phyloP scores from a whole-genome alignment of 2,888 invertebrate genomes.

The Hecatera dysodea region DNA sequence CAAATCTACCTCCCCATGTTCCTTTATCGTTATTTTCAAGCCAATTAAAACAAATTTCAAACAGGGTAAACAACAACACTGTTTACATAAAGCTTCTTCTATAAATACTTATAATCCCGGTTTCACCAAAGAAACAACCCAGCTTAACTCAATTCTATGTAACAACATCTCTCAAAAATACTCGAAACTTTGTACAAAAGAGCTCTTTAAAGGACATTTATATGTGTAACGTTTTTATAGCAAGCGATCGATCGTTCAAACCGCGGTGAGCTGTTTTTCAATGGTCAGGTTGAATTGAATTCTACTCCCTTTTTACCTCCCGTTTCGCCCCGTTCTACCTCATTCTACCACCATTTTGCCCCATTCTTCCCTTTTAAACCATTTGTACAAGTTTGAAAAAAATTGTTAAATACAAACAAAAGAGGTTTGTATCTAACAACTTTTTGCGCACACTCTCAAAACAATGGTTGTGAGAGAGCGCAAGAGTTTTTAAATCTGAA shows the following conservation, averaged over 20 bases:
- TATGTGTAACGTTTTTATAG: conserved; percentile 48
- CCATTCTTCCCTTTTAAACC: conserved; percentile 1
- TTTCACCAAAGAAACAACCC: conserved; percentile 22
- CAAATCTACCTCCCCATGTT: background rate
- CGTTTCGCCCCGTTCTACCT: background rate
- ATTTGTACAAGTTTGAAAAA: conserved; percentile 32
- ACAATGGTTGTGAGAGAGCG: conserved; percentile 24
- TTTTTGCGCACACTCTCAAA: conserved; percentile 39
- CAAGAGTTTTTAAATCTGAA: conserved; percentile 8
- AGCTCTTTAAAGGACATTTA: conserved; percentile 40
- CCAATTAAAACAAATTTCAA: conserved; percentile 8
- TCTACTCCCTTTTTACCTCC: conserved; percentile 30
- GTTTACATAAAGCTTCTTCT: conserved; percentile 1
- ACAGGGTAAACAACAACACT: conserved; percentile 2
- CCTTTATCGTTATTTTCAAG: background rate
- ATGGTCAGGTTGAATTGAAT: conserved; percentile 58
- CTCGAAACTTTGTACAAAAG: conserved; percentile 34
- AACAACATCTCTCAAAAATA: conserved; percentile 33
- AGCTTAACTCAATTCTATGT: conserved; percentile 26
- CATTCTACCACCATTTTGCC: background rate
- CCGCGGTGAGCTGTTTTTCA: conserved; percentile 53
- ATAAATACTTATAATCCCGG: background rate
- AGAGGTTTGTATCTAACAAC: no score
- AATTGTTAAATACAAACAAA: conserved; percentile 30
- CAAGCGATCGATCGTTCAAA: conserved; percentile 42